A percentile compares a stretch with the other conserved stretches of the same genome.
Conservation (phyloP, 2,113 vertebrate genomes). For the Psittacus erithacus region DNA sequence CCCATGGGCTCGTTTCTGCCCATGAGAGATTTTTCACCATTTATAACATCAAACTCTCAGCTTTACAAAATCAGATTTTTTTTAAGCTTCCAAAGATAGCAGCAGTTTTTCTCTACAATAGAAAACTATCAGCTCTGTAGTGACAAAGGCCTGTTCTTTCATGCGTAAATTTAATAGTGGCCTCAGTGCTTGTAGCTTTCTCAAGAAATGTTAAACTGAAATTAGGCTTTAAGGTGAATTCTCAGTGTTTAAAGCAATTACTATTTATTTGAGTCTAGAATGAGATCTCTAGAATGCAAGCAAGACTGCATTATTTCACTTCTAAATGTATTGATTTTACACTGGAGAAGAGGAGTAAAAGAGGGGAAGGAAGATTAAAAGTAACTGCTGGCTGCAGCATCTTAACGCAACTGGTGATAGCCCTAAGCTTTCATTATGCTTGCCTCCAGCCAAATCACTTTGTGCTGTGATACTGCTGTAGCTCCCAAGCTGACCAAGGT, state of each 20-base stretch:
- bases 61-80: background rate
- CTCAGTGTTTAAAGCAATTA: conserved; percentile 15
- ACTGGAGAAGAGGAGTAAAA: conserved; percentile 2
- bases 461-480: conserved; percentile 57
- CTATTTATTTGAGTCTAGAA: conserved; percentile 14
- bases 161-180: background rate
- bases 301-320: conserved; percentile 29
- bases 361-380: conserved; percentile 53
- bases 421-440: conserved; percentile 58
- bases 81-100: background rate
- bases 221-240: conserved; percentile 5
- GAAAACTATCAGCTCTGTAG: background rate
- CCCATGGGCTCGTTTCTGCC: background rate
- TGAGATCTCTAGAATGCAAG: background rate
- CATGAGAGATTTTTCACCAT: background rate
- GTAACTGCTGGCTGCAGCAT: conserved; percentile 48
- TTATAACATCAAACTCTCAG: background rate
- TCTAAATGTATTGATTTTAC: conserved; percentile 52
- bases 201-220: conserved; percentile 7
- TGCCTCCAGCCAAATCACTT: conserved; percentile 67
- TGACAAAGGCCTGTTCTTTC: background rate
- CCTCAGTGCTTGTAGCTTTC: background rate
- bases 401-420: conserved; percentile 18
- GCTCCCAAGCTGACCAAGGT: conserved; percentile 51
- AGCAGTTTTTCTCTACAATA: background rate